Base-by-base conservation (phyloP, 2,113 vertebrate species). In the Nicator chloris region DNA sequence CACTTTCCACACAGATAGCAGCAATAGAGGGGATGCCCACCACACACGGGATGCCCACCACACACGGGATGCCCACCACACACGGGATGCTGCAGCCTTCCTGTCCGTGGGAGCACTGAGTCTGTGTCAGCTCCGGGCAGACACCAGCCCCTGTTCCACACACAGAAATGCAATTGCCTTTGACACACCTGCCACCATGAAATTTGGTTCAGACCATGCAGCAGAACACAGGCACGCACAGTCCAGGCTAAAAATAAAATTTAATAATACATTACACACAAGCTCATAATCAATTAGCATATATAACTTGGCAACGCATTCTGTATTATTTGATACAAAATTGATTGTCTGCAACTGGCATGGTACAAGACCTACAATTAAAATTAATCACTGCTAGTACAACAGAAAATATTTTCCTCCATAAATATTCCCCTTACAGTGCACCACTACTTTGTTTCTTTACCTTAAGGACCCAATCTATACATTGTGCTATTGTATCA, bases 251-350 rank as follows among this genome's bases (percentile, higher is more conserved):
- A 96, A 85, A 94, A 90, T 82, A 87, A 65, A 64, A 80, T 71
- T 37, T 86, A 89, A 80, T 76, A 92, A 81, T 63, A 76, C 49
- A 37, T 77, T 88, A 71, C 31, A 89, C 57, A 78, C n/a, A 42
- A 56, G 65, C 54, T 92, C 71, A 86, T 70, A 90, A 96, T 96
- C 94, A 88, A 95, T 94, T 94, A 88, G 75, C 85, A 77, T 92
- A 54, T 51, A 76, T 76, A 76, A 95, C 92, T 73, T 40, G 54
- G 83, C 90, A 94, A 61, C 50, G 65, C 45, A 59, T 60, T 69
- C 78, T 39, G 7, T 56, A 87, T 45, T 89, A 95, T 82, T 92
- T 91, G 66, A 91, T 87, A 66, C 6, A 4, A 93, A 93, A 88
- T 66, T 54, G 81, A 95, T 82, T 83, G 75, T 65, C 84, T 86